Evolutionary conservation across 1,140 invertebrate species (phyloP).

Genomic region (Sesamia nonagrioides): DNA sequence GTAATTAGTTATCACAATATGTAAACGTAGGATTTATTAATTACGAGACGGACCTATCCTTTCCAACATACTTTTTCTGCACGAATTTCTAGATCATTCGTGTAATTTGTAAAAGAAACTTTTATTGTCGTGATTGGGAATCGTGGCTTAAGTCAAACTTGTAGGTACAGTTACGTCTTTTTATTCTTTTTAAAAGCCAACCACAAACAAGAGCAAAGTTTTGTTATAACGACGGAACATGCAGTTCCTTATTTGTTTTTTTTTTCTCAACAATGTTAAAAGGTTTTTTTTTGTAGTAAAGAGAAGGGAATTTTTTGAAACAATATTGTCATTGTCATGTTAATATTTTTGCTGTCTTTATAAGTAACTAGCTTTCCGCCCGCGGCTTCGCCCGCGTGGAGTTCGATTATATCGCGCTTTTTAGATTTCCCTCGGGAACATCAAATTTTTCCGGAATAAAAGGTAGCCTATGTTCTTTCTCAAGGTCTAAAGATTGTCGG

Average conservation of each 20-base stretch:
- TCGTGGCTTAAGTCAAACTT: not conserved
- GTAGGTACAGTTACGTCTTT: not conserved
- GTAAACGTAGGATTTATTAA: not conserved
- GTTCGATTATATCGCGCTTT: no score
- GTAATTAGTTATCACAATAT: not conserved
- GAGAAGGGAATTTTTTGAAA: not conserved
- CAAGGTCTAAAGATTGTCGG: no score
- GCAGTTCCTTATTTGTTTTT: no score
- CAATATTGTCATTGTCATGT: no score
- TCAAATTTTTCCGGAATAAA: no score
- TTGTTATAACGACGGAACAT: not conserved
- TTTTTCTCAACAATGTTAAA: no score
- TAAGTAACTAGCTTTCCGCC: no score
- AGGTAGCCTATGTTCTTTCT: no score
- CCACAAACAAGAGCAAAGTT: not conserved
- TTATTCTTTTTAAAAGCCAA: not conserved
- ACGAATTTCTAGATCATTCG: not conserved
- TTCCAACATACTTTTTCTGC: not conserved
- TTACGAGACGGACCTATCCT: not conserved
- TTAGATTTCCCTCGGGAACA: no score
- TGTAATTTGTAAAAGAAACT: slow-evolving; percentile 11
- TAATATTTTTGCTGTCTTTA: no score
- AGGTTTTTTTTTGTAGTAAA: not conserved
- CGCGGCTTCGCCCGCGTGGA: no score
- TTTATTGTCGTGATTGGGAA: not conserved